Evolutionary conservation across 2,797 vertebrate species (phyloP), one percentile per base, ranked within the genome.

Genomic region (Vireo griseus): DNA sequence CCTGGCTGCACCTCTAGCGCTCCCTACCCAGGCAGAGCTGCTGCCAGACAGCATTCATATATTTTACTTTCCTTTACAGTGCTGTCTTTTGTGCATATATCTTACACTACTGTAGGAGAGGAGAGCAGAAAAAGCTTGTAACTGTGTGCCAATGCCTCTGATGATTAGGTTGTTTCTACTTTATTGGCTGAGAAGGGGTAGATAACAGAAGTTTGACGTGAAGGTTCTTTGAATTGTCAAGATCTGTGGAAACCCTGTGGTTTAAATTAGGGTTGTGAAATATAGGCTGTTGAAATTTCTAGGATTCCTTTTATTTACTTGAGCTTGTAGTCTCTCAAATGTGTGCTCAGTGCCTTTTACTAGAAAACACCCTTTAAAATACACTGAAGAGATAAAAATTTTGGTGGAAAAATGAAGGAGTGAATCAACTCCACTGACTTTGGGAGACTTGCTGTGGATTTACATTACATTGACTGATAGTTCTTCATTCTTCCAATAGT

Each of bases 191-290:
- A 81, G 79, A 87, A 91, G 31, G 37, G 44, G 50, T 75, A 84
- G 95, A 90, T 89, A 85, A 80, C 39, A 66, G 33, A 78, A 81
- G 47, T 51, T 87, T 82, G 40, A 80, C 18, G 4, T 57, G 47
- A 73, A 55, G 45, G 31, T 52, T 78, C 87, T 82, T 89, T 91
- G 81, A 92, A n/a, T 92, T 68, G 39, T 83, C 61, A 45, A 71
- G 90, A 61, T 83, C 61, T 51, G 22, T 79, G 84, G 62, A 93
- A 92, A 76, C 24, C 11, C 14, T 63, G 55, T 52, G 55, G 39
- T 89, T 95, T 92, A 83, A 92, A 80, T 66, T 71, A 76, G 50
- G 22, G 11, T 93, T 94, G 84, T 79, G 67, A 89, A 95, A 94
- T 79, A 69, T 1, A 9, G 7, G 50, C 48, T 93, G 52, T 89